Conservation (phyloP, 2,888 invertebrate species). For the Eurytoma californica region DNA sequence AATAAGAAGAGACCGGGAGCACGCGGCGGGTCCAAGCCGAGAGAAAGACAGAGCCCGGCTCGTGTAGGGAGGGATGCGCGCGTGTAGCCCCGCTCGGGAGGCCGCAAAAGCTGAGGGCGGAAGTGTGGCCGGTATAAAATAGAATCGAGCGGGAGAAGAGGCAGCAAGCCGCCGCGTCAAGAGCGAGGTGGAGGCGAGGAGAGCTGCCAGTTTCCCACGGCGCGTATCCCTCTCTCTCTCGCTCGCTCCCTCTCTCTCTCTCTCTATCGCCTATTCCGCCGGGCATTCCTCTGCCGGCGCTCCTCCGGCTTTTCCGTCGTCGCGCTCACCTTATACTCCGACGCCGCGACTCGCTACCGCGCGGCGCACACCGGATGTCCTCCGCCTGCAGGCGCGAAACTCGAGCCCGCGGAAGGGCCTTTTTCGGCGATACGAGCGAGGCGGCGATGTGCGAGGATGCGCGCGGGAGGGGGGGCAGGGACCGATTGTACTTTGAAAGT, state of each 20-base stretch:
- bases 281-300: slow-evolving; percentile 27
- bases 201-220: slow-evolving; percentile 46
- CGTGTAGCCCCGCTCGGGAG: background rate
- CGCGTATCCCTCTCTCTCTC: slow-evolving; percentile 34
- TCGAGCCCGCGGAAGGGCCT: slow-evolving; percentile 44
- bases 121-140: slow-evolving; percentile 53
- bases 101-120: slow-evolving; percentile 54
- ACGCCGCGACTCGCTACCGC: slow-evolving; percentile 25
- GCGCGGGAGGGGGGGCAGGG: too few relatives aligned
- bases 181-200: slow-evolving; percentile 44
- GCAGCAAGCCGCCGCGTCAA: slow-evolving; percentile 40
- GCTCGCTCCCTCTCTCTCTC: slow-evolving; percentile 9
- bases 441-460: too few relatives aligned
- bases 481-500: too few relatives aligned
- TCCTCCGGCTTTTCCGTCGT: slow-evolving; percentile 35
- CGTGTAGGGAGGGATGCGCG: background rate
- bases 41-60: background rate
- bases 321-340: slow-evolving; percentile 38
- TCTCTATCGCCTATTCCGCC: slow-evolving; percentile 32
- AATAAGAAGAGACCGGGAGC: background rate
- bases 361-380: slow-evolving; percentile 59
- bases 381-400: slow-evolving; percentile 58
- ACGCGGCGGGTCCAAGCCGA: background rate
- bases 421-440: slow-evolving; percentile 40
- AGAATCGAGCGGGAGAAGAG: slow-evolving; percentile 51